Evolutionary conservation across 1,140 invertebrate genomes (phyloP), one percentile per base, ranked within the genome.

Genomic region (Manduca sexta): DNA sequence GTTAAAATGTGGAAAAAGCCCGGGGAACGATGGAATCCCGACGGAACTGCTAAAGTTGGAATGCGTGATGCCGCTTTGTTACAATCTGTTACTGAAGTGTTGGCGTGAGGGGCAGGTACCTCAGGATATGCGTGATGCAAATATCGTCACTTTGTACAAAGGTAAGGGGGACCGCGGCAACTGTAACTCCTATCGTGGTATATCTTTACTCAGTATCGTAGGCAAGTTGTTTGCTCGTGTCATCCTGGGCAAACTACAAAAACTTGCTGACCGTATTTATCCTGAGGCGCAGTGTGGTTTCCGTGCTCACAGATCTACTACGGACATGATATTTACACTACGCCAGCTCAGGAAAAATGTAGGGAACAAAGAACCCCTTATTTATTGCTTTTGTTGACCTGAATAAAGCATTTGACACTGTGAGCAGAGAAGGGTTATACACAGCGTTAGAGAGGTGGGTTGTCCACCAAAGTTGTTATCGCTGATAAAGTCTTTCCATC

Each of bases 91-190:
- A 12, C 5, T 18, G 3, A 49, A 53, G 31, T 59, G 48, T n/a
- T 60, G 52, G 45, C 15, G 40, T 6, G 37, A 15, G 10, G 50
- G 46, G 11, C 17, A 17, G n/a, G 26, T 52, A 11, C 46, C 49
- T 16, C 45, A 45, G 29, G 55, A 57, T 38, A 49, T 45, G 55
- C 38, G 30, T 10, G 42, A 57, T 38, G 55, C 55, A 1, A 30
- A 41, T 18, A 57, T 57, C 11, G 15, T 52, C 8, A 52, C 45
- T 2, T 15, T 56, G 30, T 56, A 56, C 29, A 52, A 56, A 43
- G 54, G 45, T 2, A 56, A 52, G 40, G 40, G 37, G 10, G 38
- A 46, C 18, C 45, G 40, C 12, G 44, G 45, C 2, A 11, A 43
- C 12, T 43, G 41, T 13, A 43, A 30, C 7, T 26, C 21, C 3